Evolutionary conservation across 2,113 vertebrate species (phyloP), one percentile per base, ranked within the genome.

Genomic region (Prolemur simus): DNA sequence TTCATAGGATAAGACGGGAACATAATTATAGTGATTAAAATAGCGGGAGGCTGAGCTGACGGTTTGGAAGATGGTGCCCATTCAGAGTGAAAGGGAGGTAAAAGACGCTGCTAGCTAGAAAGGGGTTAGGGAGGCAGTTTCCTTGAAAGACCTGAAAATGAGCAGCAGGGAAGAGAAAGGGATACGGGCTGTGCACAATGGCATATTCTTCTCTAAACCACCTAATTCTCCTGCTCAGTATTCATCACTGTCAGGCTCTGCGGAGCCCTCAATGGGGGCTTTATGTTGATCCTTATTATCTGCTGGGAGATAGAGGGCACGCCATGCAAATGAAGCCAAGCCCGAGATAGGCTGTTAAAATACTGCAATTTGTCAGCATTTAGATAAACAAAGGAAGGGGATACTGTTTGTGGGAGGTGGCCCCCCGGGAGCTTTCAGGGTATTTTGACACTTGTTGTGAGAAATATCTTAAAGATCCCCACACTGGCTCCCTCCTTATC

Each of bases 311-410:
- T 98, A 98, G 98, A 96, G 98, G 98, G 98, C 97, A 98, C 96
- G 80, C 87, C 98, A 88, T 98, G 98, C 99, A 98, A 99, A 98
- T 99, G 97, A 98, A 97, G 97, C 96, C 97, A 96, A 98, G 96
- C 96, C 97, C 97, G 94, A 98, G 98, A 99, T 98, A 99, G 97
- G 97, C 98, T 98, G 98, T 98, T 98, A 98, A 99, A 99, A 99
- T 98, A 97, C 98, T 97, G 98, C 99, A 99, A 99, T 99, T 99
- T 99, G 99, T 99, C 99, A 99, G 98, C 98, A 98, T 99, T 99
- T 98, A 99, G 98, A 98, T 98, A 98, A 99, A 99, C 98, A 99
- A 99, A 99, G 98, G 98, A 98, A 98, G 98, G 98, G 97, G 97
- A 98, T 69, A 95, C 56, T 11, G n/a, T 98, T 97, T 97, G 98